Evolutionary conservation across 2,797 vertebrate species (phyloP).

Genomic region (Girardinus metallicus): DNA sequence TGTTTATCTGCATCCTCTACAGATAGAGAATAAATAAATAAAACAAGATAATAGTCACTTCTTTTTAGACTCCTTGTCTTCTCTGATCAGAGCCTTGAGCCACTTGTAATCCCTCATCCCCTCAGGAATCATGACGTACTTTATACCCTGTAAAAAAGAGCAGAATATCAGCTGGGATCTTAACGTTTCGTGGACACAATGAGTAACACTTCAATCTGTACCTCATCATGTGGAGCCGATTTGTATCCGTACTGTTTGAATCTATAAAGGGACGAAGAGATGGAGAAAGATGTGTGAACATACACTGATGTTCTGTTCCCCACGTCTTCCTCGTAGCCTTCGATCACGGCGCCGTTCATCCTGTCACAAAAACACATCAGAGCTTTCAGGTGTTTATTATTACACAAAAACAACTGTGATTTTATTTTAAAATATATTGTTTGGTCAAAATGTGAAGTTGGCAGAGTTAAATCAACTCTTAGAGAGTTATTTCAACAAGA

Average conservation of each 20-base stretch:
- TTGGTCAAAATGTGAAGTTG: too few species aligned
- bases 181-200: neutral
- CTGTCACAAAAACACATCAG: slow-evolving; percentile 62
- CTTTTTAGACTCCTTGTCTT: slow-evolving; percentile 18
- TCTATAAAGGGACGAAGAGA: slow-evolving; percentile 56
- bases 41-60: slow-evolving; percentile 47
- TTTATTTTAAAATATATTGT: too few species aligned
- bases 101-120: slow-evolving; percentile 77
- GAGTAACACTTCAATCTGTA: slow-evolving; percentile 49
- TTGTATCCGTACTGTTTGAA: slow-evolving; percentile 76
- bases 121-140: slow-evolving; percentile 81
- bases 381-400: neutral
- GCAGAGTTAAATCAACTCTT: too few species aligned
- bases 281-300: slow-evolving; percentile 86
- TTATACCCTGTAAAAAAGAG: slow-evolving; percentile 69
- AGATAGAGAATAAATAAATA: neutral
- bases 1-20: neutral
- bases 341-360: slow-evolving; percentile 84
- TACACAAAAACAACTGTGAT: too few species aligned
- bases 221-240: slow-evolving; percentile 78
- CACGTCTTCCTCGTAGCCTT: slow-evolving; percentile 87
- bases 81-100: slow-evolving; percentile 68
- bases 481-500: too few species aligned
- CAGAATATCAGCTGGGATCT: neutral
- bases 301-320: slow-evolving; percentile 90